Base-by-base conservation (phyloP, 2,797 vertebrate genomes). In the Thunnus albacares region DNA sequence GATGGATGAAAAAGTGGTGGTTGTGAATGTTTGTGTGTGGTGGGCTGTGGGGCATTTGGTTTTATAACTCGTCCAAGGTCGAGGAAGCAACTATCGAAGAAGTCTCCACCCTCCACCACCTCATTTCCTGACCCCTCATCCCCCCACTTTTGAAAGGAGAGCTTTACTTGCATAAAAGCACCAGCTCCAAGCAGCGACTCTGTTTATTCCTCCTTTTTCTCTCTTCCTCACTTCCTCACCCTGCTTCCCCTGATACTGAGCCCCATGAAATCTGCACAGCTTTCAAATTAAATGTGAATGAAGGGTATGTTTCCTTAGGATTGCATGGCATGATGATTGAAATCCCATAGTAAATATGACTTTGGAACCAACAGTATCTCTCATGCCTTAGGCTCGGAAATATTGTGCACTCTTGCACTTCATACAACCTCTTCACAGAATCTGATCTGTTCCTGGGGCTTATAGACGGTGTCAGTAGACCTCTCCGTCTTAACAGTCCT, bases 251-350 rank as follows among this genome's bases (percentile, higher is more conserved):
- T 81, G 86, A 89, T 86, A 85, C 79, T 70, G 12, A 91, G 90
- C 79, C 63, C 89, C 90, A 90, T 93, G 87, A 93, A 92, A 94
- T 93, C 90, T 87, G 90, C 88, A 91, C 91, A 92, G 90, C 92
- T 93, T 94, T 95, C 78, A 90, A 92, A 94, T 93, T 80, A 91
- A 93, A 94, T 91, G 91, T 91, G 92, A 94, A 94, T 90, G 88
- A 90, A 92, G 84, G 89, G 85, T 86, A 93, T 90, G 92, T 92
- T 92, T 94, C 88, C 86, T 87, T 89, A 93, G 88, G 85, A 93
- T 87, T 91, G 89, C 90, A 83, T 80, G 83, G 90, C 89, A 88
- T 85, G 87, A 91, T 85, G 82, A 90, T 78, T 85, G 81, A 93
- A 93, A 95, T 92, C 89, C 85, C 64, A 77, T 84, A 78, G 72